phyloP scores from a whole-genome alignment of 2,113 vertebrate genomes.

The Acanthisitta chloris region DNA sequence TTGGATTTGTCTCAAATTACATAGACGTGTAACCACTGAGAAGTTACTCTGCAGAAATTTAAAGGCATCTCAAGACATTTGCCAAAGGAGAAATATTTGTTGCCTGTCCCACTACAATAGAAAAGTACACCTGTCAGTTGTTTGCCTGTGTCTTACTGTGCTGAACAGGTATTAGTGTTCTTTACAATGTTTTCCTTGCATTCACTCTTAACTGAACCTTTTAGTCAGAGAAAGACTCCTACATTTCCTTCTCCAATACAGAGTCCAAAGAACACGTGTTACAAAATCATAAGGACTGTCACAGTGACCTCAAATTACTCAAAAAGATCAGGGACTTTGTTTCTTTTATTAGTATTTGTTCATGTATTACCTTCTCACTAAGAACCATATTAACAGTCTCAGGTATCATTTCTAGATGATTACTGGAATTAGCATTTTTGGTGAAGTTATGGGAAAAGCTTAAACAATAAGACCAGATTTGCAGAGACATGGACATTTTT shows the following conservation, averaged over 20 bases:
- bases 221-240: not conserved
- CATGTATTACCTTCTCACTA: not conserved
- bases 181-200: not conserved
- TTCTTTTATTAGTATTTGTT: not conserved
- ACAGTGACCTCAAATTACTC: not conserved
- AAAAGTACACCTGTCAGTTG: not conserved
- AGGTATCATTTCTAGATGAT: not conserved
- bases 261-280: not conserved
- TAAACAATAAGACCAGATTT: not conserved
- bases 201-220: not conserved
- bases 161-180: not conserved
- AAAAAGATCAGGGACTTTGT: rapidly evolving
- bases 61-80: not conserved
- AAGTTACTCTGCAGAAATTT: not conserved
- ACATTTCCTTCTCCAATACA: not conserved
- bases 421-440: not conserved
- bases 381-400: not conserved
- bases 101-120: rapidly evolving
- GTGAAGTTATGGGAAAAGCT: not conserved
- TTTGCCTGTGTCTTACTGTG: not conserved
- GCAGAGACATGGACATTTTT: not conserved
- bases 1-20: not conserved
- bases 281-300: not conserved
- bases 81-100: not conserved
- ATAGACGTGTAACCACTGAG: not conserved